Percentiles rank a stretch among this genome's conserved stretches.
These are phyloP conservation scores for Grallaria varia DNA, from an alignment of 2,113 vertebrate genomes.

Conservation along the genomic window DNA sequence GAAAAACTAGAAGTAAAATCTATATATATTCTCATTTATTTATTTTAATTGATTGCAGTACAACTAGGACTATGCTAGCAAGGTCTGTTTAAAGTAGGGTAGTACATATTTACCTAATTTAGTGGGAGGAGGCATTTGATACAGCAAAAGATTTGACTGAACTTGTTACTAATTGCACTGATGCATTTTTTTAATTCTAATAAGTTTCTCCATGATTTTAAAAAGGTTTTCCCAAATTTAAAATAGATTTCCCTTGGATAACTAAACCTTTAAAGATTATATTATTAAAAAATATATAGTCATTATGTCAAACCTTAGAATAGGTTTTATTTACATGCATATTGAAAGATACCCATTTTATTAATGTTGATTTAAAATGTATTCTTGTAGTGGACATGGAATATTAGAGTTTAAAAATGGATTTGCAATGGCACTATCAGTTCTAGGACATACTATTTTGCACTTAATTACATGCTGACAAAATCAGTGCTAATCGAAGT, in stretches of 20 bases:
- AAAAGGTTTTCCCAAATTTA: not conserved
- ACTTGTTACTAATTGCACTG: not conserved
- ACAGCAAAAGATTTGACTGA: not conserved
- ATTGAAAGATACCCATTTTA: not conserved
- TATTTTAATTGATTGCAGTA: not conserved
- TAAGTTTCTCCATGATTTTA: not conserved
- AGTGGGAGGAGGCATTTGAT: rapidly evolving
- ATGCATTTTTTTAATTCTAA: not conserved
- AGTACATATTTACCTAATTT: not conserved
- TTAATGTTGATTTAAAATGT: no score
- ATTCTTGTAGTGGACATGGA: not conserved
- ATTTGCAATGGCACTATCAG: not conserved
- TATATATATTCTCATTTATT: not conserved
- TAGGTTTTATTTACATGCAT: not conserved
- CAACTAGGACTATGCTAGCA: not conserved
- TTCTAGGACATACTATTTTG: not conserved
- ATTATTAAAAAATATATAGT: not conserved
- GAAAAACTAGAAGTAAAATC: not conserved
- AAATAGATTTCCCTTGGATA: not conserved
- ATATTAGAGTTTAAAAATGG: not conserved
- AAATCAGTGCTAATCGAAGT: not conserved
- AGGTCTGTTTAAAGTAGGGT: not conserved
- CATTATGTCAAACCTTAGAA: not conserved
- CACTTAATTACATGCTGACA: not conserved
- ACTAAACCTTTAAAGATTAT: not conserved